phyloP scores from a whole-genome alignment of 35 echinoderm and acorn worm genomes.

The Holothuria glaberrima region DNA sequence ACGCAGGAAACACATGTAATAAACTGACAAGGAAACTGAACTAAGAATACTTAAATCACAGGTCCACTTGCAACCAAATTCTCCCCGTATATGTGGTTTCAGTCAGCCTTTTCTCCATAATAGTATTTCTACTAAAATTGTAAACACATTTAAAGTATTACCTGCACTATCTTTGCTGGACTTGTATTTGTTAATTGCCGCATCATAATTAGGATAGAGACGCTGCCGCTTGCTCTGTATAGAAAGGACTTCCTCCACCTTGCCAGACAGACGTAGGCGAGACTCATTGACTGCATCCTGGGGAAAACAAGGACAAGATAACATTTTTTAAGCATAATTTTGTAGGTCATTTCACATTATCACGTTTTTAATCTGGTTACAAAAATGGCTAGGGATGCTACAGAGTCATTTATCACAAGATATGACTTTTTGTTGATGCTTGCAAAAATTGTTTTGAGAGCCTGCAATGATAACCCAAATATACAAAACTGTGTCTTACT shows the following conservation, averaged over 20 bases:
- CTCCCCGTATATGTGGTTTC: neutral
- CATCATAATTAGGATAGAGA: constrained; percentile 81
- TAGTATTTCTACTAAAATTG: too few relatives aligned
- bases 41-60: neutral
- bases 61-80: neutral
- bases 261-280: constrained; percentile 79
- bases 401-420: too few relatives aligned
- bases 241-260: constrained; percentile 79
- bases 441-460: too few relatives aligned
- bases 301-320: neutral
- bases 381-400: too few relatives aligned
- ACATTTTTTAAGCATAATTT: too few relatives aligned
- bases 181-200: constrained; percentile 92
- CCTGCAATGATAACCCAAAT: too few relatives aligned
- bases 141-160: constrained; percentile 2
- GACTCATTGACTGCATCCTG: constrained; percentile 94
- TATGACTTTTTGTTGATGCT: too few relatives aligned
- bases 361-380: too few relatives aligned
- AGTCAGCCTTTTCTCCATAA: too few relatives aligned
- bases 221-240: constrained; percentile 57
- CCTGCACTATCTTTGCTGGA: constrained; percentile 76
- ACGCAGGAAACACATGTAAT: too few relatives aligned
- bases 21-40: neutral
- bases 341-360: too few relatives aligned
- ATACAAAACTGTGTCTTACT: too few relatives aligned